Evolutionary conservation across 2,888 invertebrate genomes (phyloP), one percentile per base, ranked within the genome.

Genomic region (Nephrotoma guestfalica): DNA sequence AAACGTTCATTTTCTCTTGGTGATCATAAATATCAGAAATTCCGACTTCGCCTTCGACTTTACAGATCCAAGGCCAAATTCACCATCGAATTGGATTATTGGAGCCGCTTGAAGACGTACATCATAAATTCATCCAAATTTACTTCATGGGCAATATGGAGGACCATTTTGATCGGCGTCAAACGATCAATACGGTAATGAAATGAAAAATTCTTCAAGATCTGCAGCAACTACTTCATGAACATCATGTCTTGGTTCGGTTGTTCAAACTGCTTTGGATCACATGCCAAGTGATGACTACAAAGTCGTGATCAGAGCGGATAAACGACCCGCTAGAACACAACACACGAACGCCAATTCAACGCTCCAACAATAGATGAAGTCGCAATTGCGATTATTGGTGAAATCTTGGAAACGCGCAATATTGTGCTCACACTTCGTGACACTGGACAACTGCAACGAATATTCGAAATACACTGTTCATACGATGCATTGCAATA

Each of bases 261-360:
- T 6, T 87, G 86, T 89, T 90, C 86, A 89, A 88, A 86, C 88
- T 88, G 5, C 87, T 88, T 30, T 88, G 88, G 6, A 30, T 30
- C 87, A 87, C 83, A 88, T 89, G 88, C 88, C 88, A 87, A 87
- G 85, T 88, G 89, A 90, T 89, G 88, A 89, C 87, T 88, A 89
- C 87, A 90, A 89, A 88, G 87, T 90, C 41, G 88, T 89, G 6
- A 90, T 90, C 87, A 88, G 87, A 88, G 89, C 89, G 45, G 89
- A 90, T 88, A 89, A 89, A 88, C 86, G 87, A 88, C 89, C 89
- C 86, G 86, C 88, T 47, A n/a, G 47, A 30, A 30, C 2, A n/a
- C n/a, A 47, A 47, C 47, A 47, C 2, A 47, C 47, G 47, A 47
- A 47, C 2, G 47, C 47, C 9, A 9, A 47, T 47, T 47, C n/a